Evolutionary conservation across 2,113 vertebrate species (phyloP).

Genomic region (Sinocyclocheilus anshuiensis): DNA sequence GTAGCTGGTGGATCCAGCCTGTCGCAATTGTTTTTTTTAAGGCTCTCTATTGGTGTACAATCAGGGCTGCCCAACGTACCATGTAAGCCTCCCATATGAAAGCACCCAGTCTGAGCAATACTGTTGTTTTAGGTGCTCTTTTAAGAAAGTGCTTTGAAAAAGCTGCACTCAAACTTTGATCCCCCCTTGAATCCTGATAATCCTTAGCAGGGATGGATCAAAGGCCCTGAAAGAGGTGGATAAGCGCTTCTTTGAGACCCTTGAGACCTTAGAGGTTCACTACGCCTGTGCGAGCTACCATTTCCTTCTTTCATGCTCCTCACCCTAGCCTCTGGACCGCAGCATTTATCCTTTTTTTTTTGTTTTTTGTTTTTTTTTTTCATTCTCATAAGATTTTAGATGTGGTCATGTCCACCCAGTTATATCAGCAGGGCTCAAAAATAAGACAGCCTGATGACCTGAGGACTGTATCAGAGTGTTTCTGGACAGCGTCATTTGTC

Average conservation of each 20-base stretch:
- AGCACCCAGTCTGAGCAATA: slow-evolving; percentile 39
- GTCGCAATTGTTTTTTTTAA: slow-evolving; percentile 47
- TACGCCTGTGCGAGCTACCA: slow-evolving; percentile 45
- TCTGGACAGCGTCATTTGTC: neutral
- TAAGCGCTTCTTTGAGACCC: slow-evolving; percentile 55
- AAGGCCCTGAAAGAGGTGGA: slow-evolving; percentile 65
- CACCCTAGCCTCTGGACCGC: neutral
- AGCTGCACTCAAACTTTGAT: slow-evolving; percentile 62
- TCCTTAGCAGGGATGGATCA: slow-evolving; percentile 69
- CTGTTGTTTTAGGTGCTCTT: slow-evolving; percentile 65
- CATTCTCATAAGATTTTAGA: neutral
- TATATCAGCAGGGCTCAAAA: neutral
- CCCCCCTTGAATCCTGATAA: slow-evolving; percentile 68
- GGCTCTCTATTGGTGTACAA: slow-evolving; percentile 58
- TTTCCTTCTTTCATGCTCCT: slow-evolving; percentile 21
- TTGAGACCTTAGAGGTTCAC: slow-evolving; percentile 52
- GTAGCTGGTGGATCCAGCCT: slow-evolving; percentile 25
- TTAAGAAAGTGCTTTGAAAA: slow-evolving; percentile 64
- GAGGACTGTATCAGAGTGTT: neutral
- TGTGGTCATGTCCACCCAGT: neutral
- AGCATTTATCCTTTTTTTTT: neutral
- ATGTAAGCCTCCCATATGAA: slow-evolving; percentile 48
- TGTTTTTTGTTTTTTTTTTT: no score
- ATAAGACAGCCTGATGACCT: neutral
- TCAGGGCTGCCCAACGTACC: slow-evolving; percentile 42